These are phyloP conservation scores for Plecturocebus donacophilus DNA, from an alignment of 2,113 vertebrate species.

Conservation along the genomic window DNA sequence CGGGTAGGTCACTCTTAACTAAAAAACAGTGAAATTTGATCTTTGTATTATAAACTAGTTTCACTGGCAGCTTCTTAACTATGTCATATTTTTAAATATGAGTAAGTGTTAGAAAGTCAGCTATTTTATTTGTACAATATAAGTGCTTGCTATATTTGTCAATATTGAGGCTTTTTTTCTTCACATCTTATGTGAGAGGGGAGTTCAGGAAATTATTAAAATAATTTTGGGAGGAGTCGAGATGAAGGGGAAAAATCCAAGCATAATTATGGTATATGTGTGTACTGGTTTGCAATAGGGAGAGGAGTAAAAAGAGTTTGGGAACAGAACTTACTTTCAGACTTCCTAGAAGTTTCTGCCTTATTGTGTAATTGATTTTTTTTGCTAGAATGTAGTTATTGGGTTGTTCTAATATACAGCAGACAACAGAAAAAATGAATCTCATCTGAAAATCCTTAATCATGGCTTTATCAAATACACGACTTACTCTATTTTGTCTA, in stretches of 20 bases:
- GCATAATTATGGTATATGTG: background rate
- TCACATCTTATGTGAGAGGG: background rate
- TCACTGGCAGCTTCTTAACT: background rate
- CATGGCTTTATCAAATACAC: background rate
- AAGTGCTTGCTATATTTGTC: background rate
- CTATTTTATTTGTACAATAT: background rate
- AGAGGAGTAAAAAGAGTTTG: slow-evolving; percentile 25
- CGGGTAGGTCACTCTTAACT: slow-evolving; percentile 7
- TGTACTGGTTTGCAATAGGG: background rate
- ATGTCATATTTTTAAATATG: background rate
- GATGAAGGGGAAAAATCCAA: background rate
- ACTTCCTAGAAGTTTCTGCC: background rate
- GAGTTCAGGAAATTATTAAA: slow-evolving; percentile 1
- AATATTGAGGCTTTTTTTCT: background rate
- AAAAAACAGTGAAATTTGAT: slow-evolving; percentile 54
- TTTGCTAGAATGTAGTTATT: slow-evolving; percentile 28
- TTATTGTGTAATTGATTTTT: slow-evolving; percentile 9
- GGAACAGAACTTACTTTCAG: background rate
- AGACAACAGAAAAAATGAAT: background rate
- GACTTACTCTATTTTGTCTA: background rate
- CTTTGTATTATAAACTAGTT: slow-evolving; percentile 54
- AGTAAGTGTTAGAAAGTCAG: background rate
- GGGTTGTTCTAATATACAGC: background rate
- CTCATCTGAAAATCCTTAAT: slow-evolving; percentile 41
- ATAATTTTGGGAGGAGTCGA: background rate